Evolutionary conservation across 1,140 invertebrate species (phyloP), one percentile per base, ranked within the genome.

Genomic region (Zaprionus vittiger): DNA sequence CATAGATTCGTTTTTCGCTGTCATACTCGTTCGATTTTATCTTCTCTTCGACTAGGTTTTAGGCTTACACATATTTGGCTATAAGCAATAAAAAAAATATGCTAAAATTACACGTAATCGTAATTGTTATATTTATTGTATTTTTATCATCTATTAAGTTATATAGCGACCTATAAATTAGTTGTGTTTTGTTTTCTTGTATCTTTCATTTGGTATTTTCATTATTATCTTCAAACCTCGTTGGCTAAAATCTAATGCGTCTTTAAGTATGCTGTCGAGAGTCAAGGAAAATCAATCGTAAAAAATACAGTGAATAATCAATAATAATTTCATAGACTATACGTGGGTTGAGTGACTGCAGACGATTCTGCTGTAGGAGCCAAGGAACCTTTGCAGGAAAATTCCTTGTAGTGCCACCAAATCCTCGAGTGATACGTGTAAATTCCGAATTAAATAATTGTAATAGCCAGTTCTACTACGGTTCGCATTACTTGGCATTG

Each of bases 51-150:
- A 63, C 65, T 74, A 78, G 64, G 37, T 47, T 37, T 75, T 81
- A 84, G 38, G 44, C 69, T 77, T 77, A 73, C 37, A 79, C 76
- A 73, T 86, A 85, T 81, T 86, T 82, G 76, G 83, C 83, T 86
- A 85, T 73, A 85, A 85, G 83, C 83, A 68, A 82, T 85, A 87
- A 87, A 87, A 86, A 86, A 87, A 89, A 80, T 74, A 74, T 54
- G 85, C 84, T 87, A 83, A 84, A 89, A 87, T 79, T 87, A 87
- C 84, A 57, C 78, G 78, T 84, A 80, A 81, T 77, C 77, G 79
- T 83, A 80, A 83, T 87, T 89, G 83, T 83, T 81, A 81, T 85
- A 85, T 75, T 84, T 85, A 82, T 82, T 79, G 78, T 84, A 80
- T 80, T 80, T 74, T 69, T 49, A 26, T 22, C 20, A n/a, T 67